phyloP scores from a whole-genome alignment of 1,140 invertebrate genomes.

The Tribolium madens region DNA sequence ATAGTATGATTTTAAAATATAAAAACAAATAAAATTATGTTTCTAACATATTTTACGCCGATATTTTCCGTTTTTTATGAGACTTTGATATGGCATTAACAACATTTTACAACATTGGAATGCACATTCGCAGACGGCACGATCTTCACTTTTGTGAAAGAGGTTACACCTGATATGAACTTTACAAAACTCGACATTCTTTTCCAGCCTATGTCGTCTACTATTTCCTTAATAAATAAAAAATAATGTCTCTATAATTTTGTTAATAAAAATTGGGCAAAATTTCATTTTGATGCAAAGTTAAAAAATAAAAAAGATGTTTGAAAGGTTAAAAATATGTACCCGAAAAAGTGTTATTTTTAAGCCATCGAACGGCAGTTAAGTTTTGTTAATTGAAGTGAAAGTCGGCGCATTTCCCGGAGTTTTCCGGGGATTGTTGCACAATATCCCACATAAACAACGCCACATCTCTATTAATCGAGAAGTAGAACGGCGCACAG shows the following conservation, averaged over 20 bases:
- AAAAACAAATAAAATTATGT: no score
- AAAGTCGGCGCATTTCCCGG: conserved; percentile 17
- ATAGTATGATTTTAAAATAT: no score
- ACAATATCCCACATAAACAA: conserved; percentile 33
- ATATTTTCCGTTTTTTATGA: neutral
- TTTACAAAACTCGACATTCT: neutral
- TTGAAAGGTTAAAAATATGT: conserved; percentile 37
- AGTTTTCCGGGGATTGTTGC: conserved; percentile 21
- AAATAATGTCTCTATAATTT: no score
- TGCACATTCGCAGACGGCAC: neutral
- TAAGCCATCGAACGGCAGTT: neutral
- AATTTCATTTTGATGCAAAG: neutral
- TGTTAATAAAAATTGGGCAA: neutral
- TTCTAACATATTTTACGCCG: neutral
- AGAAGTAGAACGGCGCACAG: conserved; percentile 33
- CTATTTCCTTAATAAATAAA: neutral
- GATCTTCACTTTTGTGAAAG: neutral
- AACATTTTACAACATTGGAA: neutral
- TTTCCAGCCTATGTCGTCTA: neutral
- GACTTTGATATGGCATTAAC: neutral
- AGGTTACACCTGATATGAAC: neutral
- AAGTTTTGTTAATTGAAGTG: conserved; percentile 13
- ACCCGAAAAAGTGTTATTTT: conserved; percentile 21
- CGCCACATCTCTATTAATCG: conserved; percentile 26
- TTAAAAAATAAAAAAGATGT: conserved; percentile 13